Evolutionary conservation across 2,797 vertebrate species (phyloP), one percentile per base, ranked within the genome.

Genomic region (Chromobotia macracanthus): DNA sequence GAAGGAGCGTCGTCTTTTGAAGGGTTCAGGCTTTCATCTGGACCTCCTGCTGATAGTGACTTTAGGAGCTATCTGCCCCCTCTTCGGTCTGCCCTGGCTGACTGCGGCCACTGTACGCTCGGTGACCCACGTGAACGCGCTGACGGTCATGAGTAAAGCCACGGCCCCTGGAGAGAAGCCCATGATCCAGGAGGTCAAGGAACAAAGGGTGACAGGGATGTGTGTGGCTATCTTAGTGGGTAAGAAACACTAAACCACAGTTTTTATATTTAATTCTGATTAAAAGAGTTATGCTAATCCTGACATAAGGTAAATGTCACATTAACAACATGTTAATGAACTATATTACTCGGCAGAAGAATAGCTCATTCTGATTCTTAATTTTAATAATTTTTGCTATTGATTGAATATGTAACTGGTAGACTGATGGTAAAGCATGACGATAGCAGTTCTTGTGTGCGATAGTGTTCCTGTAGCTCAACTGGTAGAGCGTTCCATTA

Each of bases 91-190:
- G 85, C 98, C 98, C 3, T 99, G 98, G 98, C 95, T 99, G 82
- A 97, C 97, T 0, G 98, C 97, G 0, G 96, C 97, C 2, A 99
- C 98, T 0, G 97, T 99, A 70, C 96, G 98, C 82, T 97, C 96
- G 0, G 95, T 99, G 86, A 98, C 98, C 5, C 97, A 99, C 0
- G 97, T 99, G 88, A 99, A 99, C 0, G 97, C 98, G 0, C 92
- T 99, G 80, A 99, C 98, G 0, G 95, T 99, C 79, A 98, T 99
- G 98, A 98, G 97, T 90, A 99, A 98, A 79, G 96, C 96, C 86
- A 97, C 96, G 0, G 98, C 98, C 0, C 98, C 98, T 0, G 98
- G 98, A 1, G 97, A 99, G 73, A 97, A 98, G 88, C 95, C 95
- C 80, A 90, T 95, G 92, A 95, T 95, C 85, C 93, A 94, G 86